Evolutionary conservation across 2,888 invertebrate species (phyloP), one percentile per base, ranked within the genome.

Genomic region (Amorpha juglandis): DNA sequence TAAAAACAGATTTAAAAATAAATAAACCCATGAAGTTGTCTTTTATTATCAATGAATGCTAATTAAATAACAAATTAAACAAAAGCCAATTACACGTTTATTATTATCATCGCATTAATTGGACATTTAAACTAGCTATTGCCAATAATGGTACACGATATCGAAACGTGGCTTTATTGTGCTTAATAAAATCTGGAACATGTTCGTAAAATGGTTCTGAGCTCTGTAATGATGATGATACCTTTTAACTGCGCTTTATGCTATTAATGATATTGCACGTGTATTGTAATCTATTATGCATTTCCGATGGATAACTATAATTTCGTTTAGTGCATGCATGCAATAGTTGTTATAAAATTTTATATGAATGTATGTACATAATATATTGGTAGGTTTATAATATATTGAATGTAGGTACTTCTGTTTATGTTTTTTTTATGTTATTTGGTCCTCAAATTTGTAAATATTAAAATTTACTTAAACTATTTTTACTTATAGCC

Each of bases 21-120:
- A 62, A 63, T 63, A 55, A 21, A 19, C n/a, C 16, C 19, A 19
- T 62, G 53, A 58, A 58, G 55, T 58, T 48, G 50, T 47, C 27
- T 4, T 58, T 47, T 65, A 67, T 63, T 42, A 51, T 11, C 27
- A 52, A 64, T 64, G 65, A 21, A 65, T 42, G 53, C 7, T 63
- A 66, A 74, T 75, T 75, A 58, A 70, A 55, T 71, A 66, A 66
- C 45, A 48, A 65, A 65, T 58, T 67, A 68, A 65, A 69, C 64
- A 38, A 69, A 67, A 76, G 71, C 72, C 73, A 80, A 79, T 78
- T 74, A 76, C 69, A 68, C 69, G 47, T 69, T 71, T 68, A 71
- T 75, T 75, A 71, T 68, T 71, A 71, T 70, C 67, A 67, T 68
- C 62, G 69, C 70, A 74, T 73, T 74, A 70, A 76, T 73, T 74